Conservation (phyloP, 2,797 vertebrate genomes). For the Odontamblyopus lacepedii region DNA sequence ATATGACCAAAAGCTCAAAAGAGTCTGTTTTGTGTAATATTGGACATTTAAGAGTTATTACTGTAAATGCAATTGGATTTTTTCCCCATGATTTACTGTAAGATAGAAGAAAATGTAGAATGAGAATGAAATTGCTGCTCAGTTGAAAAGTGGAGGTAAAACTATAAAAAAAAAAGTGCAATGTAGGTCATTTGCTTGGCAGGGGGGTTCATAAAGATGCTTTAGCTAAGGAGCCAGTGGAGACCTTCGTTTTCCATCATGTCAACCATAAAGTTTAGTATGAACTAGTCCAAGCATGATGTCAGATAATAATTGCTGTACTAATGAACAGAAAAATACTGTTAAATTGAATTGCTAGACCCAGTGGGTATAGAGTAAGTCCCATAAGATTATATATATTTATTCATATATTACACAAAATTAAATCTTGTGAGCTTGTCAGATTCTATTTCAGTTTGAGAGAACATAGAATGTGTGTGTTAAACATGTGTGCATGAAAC, state of each 20-base stretch:
- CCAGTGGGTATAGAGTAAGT: neutral
- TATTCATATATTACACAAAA: too few species aligned
- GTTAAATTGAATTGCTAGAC: neutral
- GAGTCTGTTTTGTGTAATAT: too few species aligned
- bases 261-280: neutral
- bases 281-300: conserved; percentile 1
- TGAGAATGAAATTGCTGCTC: too few species aligned
- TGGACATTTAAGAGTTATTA: neutral
- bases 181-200: neutral
- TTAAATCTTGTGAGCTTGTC: too few species aligned
- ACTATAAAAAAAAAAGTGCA: too few species aligned
- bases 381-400: neutral
- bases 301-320: neutral
- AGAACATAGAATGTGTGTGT: too few species aligned
- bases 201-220: neutral
- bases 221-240: neutral
- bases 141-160: too few species aligned
- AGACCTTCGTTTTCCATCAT: conserved; percentile 1
- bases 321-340: neutral
- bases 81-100: too few species aligned
- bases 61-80: neutral
- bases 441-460: too few species aligned
- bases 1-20: too few species aligned
- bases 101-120: too few species aligned
- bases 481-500: too few species aligned